Evolutionary conservation across 2,113 vertebrate genomes (phyloP), one percentile per base, ranked within the genome.

Genomic region (Lucifuga dentata): DNA sequence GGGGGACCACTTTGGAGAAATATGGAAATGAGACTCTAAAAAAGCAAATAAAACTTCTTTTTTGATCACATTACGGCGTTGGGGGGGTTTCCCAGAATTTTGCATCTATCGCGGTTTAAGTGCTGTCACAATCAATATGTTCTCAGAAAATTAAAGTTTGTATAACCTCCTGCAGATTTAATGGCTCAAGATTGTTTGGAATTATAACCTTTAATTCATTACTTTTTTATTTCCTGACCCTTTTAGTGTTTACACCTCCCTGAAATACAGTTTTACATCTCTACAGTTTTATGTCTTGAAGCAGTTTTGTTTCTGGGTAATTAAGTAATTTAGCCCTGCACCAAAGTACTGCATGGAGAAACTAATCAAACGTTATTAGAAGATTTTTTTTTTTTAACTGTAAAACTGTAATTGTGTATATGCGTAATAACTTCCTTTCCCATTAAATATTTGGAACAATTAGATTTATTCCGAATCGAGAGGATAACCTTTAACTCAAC

Each of bases 1-100:
- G 81, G 56, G 48, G 65, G 72, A 67, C 74, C 33, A 26, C 78
- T 72, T 82, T 82, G 68, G 38, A 83, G 68, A 87, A 90, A 83
- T 69, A 39, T 48, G 50, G 82, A 87, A 90, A 87, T 86, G 74
- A 87, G 76, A 73, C 79, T 78, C 80, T 50, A 85, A 89, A 48
- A 63, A 7, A 20, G 17, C 43, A 84, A 87, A 59, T 70, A 78
- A 78, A 87, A 49, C 20, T 29, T 65, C 9, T 45, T 71, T n/a
- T 83, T 76, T 72, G 60, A 83, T 68, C 62, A 71, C 56, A 49
- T 85, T 76, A 61, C 67, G 15, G 62, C 44, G 33, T 26, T 76
- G 21, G 32, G 24, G n/a, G 59, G n/a, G 36, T 8, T 73, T 70
- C 33, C 58, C 26, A 45, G 45, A 41, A 7, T 29, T 69, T 50